Evolutionary conservation across 2,797 vertebrate species (phyloP), one percentile per base, ranked within the genome.

Genomic region (Sebastes vulpes): DNA sequence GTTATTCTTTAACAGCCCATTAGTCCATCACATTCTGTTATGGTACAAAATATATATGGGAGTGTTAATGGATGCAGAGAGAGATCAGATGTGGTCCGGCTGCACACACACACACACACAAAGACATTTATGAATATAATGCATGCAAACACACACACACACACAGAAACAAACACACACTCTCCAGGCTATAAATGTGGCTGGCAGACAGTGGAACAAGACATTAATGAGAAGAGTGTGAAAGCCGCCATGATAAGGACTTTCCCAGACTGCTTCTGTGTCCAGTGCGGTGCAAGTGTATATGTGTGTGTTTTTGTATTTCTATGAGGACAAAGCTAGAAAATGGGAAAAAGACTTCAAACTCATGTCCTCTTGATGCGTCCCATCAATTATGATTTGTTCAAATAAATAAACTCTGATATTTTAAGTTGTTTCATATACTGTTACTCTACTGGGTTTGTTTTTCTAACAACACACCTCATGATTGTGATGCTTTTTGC

Each of bases 61-160:
- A 78, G 69, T 72, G 77, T 92, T 91, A 84, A 84, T 86, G 67
- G 76, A 73, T 68, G 50, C 69, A 72, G 25, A 70, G 77, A 78
- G 70, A 80, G 72, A 87, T 93, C 75, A 82, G 84, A 88, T 88
- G 88, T 88, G 92, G 87, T 92, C 46, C 73, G 76, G 54, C 79
- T 85, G 42, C 53, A 35, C 26, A 42, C 31, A 21, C 21, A 52
- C 52, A 52, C 53, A 79, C 29, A 69, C 46, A 38, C 35, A 81
- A 2, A 48, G 11, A 61, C 31, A 31, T 14, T 20, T 23, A 35
- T 52, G 38, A 20, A 35, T 21, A 16, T 10, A 57, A 38, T 21
- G 72, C 82, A 50, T n/a, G 2, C 16, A 35, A n/a, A 63, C 35
- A 53, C 29, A 72, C 5, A 38, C 4, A 72, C 5, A 38, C 4